These are phyloP conservation scores for Eucera pruinosa DNA, from an alignment of 2,888 invertebrate genomes.

Conservation along the genomic window DNA sequence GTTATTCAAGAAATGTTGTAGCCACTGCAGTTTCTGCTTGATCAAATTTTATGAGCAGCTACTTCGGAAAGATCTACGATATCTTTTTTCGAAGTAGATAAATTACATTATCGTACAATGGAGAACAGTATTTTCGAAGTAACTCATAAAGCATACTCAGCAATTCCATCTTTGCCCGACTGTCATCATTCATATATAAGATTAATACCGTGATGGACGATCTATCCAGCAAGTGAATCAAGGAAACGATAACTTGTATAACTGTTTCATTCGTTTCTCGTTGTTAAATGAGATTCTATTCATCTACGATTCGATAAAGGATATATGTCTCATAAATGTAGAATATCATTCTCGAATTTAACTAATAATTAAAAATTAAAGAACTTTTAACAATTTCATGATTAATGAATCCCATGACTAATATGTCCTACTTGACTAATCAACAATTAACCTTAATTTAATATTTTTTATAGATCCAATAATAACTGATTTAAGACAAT, in stretches of 20 bases:
- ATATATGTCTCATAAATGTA: background rate
- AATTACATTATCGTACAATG: background rate
- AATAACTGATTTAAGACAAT: too few species aligned
- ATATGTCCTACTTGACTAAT: too few species aligned
- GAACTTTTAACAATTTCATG: background rate
- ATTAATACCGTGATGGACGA: constrained; percentile 9
- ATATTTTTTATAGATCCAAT: too few species aligned
- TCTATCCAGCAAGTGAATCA: background rate
- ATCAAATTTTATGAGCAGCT: background rate
- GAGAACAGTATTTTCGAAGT: constrained; percentile 14
- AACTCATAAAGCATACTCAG: constrained; percentile 14
- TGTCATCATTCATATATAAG: constrained; percentile 10
- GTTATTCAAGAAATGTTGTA: too few species aligned
- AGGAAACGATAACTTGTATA: background rate
- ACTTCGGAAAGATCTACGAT: constrained; percentile 7
- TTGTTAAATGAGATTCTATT: background rate
- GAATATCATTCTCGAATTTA: background rate
- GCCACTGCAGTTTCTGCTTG: constrained; percentile 4
- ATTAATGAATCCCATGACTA: too few species aligned
- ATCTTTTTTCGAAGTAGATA: constrained; percentile 10
- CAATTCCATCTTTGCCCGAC: constrained; percentile 1
- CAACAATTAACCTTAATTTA: too few species aligned
- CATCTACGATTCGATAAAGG: background rate
- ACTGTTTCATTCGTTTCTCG: background rate
- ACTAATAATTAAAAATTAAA: background rate